Evolutionary conservation across 1,140 invertebrate species (phyloP).

Genomic region (Macrosteles quadrilineatus): DNA sequence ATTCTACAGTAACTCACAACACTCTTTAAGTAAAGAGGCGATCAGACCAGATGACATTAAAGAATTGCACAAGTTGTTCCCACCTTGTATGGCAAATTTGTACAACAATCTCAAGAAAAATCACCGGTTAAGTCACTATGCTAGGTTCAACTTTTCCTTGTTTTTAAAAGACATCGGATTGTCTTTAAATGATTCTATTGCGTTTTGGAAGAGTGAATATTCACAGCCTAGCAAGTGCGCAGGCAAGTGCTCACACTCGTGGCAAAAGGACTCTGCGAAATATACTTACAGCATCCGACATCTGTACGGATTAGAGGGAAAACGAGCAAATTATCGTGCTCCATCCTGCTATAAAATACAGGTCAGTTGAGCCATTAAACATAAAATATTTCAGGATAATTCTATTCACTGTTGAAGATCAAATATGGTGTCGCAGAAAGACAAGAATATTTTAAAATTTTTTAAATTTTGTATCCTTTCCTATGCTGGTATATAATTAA

Average conservation of each 20-base stretch:
- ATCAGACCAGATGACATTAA: background rate
- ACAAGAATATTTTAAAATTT: no score
- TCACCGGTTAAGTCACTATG: slow-evolving; percentile 11
- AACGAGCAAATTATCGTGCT: background rate
- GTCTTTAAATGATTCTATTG: slow-evolving; percentile 21
- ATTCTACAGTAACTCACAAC: background rate
- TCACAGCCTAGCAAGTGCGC: slow-evolving; percentile 15
- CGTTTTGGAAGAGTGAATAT: slow-evolving; percentile 20
- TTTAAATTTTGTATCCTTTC: no score
- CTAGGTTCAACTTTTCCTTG: slow-evolving; percentile 16
- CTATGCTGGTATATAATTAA: no score
- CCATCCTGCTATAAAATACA: slow-evolving; percentile 22
- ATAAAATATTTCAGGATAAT: background rate
- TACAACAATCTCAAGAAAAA: slow-evolving; percentile 8
- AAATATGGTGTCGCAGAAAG: no score
- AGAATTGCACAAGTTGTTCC: background rate
- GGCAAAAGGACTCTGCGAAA: slow-evolving; percentile 16
- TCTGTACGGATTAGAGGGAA: slow-evolving; percentile 27
- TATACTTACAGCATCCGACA: slow-evolving; percentile 23
- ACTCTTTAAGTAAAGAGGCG: background rate
- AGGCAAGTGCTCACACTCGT: slow-evolving; percentile 10
- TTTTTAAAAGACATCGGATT: slow-evolving; percentile 31
- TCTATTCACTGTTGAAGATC: no score
- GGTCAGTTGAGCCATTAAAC: background rate
- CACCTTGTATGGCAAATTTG: slow-evolving; percentile 19